Evolutionary conservation across 1,140 invertebrate species (phyloP).

Genomic region (Drosophila pectinifera): DNA sequence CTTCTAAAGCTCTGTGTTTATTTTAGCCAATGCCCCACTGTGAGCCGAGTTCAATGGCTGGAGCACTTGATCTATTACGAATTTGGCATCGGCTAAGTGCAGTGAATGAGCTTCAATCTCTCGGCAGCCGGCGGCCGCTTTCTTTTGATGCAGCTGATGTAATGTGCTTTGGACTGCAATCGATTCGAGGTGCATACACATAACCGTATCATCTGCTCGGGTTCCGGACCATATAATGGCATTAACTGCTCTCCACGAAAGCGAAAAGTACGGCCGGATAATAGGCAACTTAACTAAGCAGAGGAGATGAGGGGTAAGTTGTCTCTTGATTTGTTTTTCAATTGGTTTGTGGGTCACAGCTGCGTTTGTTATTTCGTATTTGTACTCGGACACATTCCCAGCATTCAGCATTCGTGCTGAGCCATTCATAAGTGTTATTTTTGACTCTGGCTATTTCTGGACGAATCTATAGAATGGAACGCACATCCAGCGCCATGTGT

Average conservation of each 20-base stretch:
- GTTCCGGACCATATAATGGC: slow-evolving; percentile 24
- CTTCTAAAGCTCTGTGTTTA: background rate
- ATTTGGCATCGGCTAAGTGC: slow-evolving; percentile 34
- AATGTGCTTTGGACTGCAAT: slow-evolving; percentile 28
- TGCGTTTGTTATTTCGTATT: slow-evolving; percentile 8
- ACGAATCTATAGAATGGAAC: slow-evolving; percentile 46
- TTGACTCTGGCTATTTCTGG: slow-evolving; percentile 31
- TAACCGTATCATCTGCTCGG: slow-evolving; percentile 38
- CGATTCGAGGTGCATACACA: slow-evolving; percentile 36
- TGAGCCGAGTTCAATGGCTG: slow-evolving; percentile 15
- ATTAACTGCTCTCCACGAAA: slow-evolving; percentile 21
- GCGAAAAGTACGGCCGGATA: slow-evolving; percentile 36
- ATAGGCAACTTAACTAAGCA: slow-evolving; percentile 12
- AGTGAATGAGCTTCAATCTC: slow-evolving; percentile 40
- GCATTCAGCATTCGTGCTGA: slow-evolving; percentile 36
- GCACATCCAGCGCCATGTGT: slow-evolving; percentile 46
- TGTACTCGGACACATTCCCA: slow-evolving; percentile 29
- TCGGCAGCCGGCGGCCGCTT: slow-evolving; percentile 19
- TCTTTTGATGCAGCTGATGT: slow-evolving; percentile 49
- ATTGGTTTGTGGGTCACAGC: slow-evolving; percentile 51
- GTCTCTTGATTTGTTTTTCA: slow-evolving; percentile 28
- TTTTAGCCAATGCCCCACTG: slow-evolving; percentile 24
- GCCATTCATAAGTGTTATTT: slow-evolving; percentile 33
- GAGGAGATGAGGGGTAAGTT: background rate
- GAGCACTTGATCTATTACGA: slow-evolving; percentile 19